phyloP scores from a whole-genome alignment of 2,113 vertebrate genomes.

The Amazona vittata region DNA sequence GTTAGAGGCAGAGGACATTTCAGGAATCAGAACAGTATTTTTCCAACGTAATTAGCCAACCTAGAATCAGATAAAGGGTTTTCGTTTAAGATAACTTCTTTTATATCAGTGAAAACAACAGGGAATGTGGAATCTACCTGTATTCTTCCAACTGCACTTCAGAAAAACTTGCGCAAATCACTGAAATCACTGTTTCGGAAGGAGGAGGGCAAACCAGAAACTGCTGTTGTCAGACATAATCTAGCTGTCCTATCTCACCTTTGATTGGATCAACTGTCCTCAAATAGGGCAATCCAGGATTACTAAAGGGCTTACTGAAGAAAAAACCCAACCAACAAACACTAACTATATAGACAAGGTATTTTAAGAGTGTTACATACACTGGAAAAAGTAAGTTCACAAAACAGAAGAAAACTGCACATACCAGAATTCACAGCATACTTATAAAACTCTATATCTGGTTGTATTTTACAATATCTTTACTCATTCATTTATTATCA shows the following conservation, averaged over 20 bases:
- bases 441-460: accelerated
- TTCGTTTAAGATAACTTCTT: not conserved
- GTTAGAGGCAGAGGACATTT: not conserved
- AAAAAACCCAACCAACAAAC: not conserved
- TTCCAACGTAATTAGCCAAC: not conserved
- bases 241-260: not conserved
- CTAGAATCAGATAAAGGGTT: not conserved
- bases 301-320: not conserved
- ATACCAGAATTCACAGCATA: not conserved
- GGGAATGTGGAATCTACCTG: not conserved
- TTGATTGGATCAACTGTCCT: slow-evolving; percentile 13
- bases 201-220: not conserved
- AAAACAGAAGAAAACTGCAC: not conserved
- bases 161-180: not conserved
- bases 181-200: not conserved
- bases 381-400: not conserved
- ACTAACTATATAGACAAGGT: not conserved
- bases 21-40: not conserved
- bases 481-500: not conserved
- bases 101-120: not conserved
- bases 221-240: not conserved
- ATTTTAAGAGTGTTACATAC: not conserved
- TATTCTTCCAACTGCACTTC: not conserved
- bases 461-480: not conserved
- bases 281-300: slow-evolving; percentile 62